These are phyloP conservation scores for Danaus chrysippus DNA, from an alignment of 2,888 invertebrate genomes.

Conservation along the genomic window DNA sequence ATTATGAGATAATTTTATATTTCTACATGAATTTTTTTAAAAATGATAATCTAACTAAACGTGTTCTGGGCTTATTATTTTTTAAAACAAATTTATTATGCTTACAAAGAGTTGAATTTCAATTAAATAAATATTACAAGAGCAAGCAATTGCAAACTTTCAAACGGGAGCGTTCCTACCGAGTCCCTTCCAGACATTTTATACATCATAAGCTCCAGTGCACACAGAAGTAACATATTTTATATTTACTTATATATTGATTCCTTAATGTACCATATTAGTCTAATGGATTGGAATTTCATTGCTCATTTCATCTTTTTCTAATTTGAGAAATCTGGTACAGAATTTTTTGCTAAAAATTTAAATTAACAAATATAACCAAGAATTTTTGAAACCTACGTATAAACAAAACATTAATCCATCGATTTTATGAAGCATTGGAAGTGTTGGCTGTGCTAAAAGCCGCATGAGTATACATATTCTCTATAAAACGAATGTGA, in stretches of 20 bases:
- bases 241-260: not conserved
- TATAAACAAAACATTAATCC: too few species aligned
- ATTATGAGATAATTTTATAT: too few species aligned
- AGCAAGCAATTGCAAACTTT: conserved; percentile 12
- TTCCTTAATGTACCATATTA: conserved; percentile 9
- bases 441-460: conserved; percentile 1
- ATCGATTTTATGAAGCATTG: too few species aligned
- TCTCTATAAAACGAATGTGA: conserved; percentile 14
- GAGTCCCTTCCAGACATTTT: conserved; percentile 45
- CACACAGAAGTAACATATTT: conserved; percentile 32
- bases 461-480: conserved; percentile 12
- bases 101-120: not conserved
- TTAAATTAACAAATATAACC: too few species aligned
- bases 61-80: too few species aligned
- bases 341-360: too few species aligned
- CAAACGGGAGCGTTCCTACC: conserved; percentile 7
- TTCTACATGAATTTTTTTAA: too few species aligned
- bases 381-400: too few species aligned
- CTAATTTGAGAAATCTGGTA: not conserved
- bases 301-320: not conserved
- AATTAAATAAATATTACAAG: conserved; percentile 8
- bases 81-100: too few species aligned
- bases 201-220: conserved; percentile 43
- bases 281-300: conserved; percentile 14
- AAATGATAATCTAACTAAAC: too few species aligned